Evolutionary conservation across 2,113 vertebrate genomes (phyloP), one percentile per base, ranked within the genome.

Genomic region (Siphamia tubifer): DNA sequence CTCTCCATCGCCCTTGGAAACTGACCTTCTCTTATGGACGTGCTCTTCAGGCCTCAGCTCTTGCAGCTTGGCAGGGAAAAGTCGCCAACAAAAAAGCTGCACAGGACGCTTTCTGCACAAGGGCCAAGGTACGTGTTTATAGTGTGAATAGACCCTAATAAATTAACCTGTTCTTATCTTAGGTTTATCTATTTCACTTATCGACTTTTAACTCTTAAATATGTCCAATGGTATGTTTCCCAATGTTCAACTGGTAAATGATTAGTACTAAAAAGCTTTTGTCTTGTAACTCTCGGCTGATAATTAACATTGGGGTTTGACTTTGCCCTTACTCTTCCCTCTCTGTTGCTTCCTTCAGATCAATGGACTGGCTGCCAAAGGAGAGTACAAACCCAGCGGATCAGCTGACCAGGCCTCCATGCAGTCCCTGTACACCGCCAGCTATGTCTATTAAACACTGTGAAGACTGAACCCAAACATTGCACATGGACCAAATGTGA

Each of bases 21-120:
- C 86, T 99, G 76, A 96, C 94, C 38, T 99, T 99, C 87, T 99
- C 97, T 0, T 99, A 96, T 0, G 96, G 97, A 36, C 94, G 97
- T 44, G 97, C 97, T 53, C 92, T 99, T 5, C 97, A 98, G 85
- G 96, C 97, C 35, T 97, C 96, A 2, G 93, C 97, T n/a, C 88
- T 99, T 5, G 91, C 94, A 34, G 93, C 95, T 0, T 98, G 97
- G 96, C 12, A 91, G 53, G 97, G 97, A 55, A 96, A 96, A 73
- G 62, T 67, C 0, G 95, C 80, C 52, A 99, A 99, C 90, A 96
- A 91, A 91, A 92, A 92, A 53, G 94, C 95, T 10, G 82, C 96
- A 0, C 96, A 97, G 72, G 92, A 96, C 1, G 94, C 92, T 10
- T 98, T 98, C 84, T 61, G 86, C 88, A 94, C 82, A 79, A 92